A percentile compares a stretch with the other conserved stretches of the same genome.
Conservation (phyloP, 2,113 vertebrate genomes). For the Panurus biarmicus region DNA sequence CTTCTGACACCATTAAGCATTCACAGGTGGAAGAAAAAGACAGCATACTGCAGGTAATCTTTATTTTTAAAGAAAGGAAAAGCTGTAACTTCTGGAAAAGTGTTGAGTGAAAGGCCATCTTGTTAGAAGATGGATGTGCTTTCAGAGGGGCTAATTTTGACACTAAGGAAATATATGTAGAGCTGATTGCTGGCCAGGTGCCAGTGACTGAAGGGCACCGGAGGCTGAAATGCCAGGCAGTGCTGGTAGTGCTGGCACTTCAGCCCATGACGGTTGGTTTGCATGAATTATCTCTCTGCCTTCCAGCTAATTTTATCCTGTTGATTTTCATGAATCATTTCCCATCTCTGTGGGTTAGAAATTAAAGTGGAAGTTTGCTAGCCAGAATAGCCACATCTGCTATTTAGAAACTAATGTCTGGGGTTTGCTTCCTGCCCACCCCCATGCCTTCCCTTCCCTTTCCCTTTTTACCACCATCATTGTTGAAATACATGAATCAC, state of each 20-base stretch:
- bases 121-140: slow-evolving; percentile 6
- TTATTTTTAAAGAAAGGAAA: neutral
- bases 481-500: neutral
- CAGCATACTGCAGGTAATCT: neutral
- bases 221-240: slow-evolving; percentile 48
- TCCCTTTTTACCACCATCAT: neutral
- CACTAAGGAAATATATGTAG: slow-evolving; percentile 13
- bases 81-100: neutral
- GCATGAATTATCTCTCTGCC: slow-evolving; percentile 50
- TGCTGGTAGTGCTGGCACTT: slow-evolving; percentile 32
- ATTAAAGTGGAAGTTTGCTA: slow-evolving; percentile 51
- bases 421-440: slow-evolving; percentile 43
- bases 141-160: slow-evolving; percentile 36
- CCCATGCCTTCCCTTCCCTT: neutral
- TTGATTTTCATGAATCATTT: slow-evolving; percentile 68
- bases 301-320: slow-evolving; percentile 61
- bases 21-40: neutral
- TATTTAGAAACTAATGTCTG: slow-evolving; percentile 40
- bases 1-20: neutral
- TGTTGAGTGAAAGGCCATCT: neutral
- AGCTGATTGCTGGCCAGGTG: neutral
- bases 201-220: slow-evolving; percentile 41
- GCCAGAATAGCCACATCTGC: slow-evolving; percentile 50
- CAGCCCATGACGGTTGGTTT: neutral
- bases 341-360: slow-evolving; percentile 60